Conservation (phyloP, 30 jellyfish, hydroid and myxozoan species). For the Chrysaora quinquecirrha region DNA sequence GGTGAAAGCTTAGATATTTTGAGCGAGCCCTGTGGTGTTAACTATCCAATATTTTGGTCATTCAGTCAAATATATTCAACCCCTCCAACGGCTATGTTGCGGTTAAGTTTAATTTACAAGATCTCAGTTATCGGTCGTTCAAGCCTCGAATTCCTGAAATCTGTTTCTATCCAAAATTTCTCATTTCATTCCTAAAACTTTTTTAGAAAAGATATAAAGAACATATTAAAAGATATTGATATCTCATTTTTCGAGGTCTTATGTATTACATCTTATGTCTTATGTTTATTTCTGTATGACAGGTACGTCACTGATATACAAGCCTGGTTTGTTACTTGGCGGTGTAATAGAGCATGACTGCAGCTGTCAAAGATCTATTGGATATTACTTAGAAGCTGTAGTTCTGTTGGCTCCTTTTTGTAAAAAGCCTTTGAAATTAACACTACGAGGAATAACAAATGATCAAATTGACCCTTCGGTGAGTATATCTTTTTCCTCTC, state of each 20-base stretch:
- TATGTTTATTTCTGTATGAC: background rate
- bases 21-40: too few relatives aligned
- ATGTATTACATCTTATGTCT: background rate
- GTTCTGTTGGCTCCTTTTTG: conserved; percentile 94
- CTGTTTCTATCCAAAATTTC: too few relatives aligned
- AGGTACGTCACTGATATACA: conserved; percentile 86
- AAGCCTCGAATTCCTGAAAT: background rate
- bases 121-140: background rate
- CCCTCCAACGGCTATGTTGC: too few relatives aligned
- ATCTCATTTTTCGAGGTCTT: background rate
- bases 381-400: conserved; percentile 88
- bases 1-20: too few relatives aligned
- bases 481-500: too few relatives aligned
- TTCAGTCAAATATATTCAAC: too few relatives aligned
- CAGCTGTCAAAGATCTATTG: conserved; percentile 94
- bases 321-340: conserved; percentile 92
- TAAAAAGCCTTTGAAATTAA: conserved; percentile 75
- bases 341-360: conserved; percentile 95
- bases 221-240: background rate
- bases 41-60: too few relatives aligned
- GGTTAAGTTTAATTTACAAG: too few relatives aligned
- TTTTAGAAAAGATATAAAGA: background rate
- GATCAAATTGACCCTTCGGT: conserved; percentile 86
- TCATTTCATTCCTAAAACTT: background rate
- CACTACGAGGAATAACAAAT: conserved; percentile 90